Conservation (phyloP, 2,113 vertebrate species). For the Myotis yumanensis region DNA sequence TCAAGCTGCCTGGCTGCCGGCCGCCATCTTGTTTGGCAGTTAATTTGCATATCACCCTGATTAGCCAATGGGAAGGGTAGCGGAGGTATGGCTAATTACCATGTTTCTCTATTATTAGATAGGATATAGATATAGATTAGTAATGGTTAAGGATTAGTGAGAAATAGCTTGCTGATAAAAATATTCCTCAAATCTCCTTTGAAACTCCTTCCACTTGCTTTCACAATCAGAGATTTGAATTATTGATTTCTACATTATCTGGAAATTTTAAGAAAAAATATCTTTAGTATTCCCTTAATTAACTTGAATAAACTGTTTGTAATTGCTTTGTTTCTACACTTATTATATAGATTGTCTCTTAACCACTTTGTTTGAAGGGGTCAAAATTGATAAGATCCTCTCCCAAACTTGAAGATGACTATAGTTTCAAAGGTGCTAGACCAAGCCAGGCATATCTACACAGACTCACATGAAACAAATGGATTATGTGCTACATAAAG, state of each 20-base stretch:
- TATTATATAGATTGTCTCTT: conserved; percentile 5
- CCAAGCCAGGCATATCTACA: background rate
- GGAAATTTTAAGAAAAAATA: conserved; percentile 23
- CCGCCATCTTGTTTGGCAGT: too few relatives aligned
- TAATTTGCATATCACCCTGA: too few relatives aligned
- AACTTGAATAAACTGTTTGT: background rate
- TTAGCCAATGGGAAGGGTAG: too few relatives aligned
- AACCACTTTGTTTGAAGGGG: background rate
- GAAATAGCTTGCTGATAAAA: background rate
- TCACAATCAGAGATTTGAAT: background rate
- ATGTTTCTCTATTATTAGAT: too few relatives aligned
- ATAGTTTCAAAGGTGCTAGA: background rate
- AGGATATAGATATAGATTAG: background rate
- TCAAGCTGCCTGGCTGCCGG: too few relatives aligned
- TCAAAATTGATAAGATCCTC: background rate
- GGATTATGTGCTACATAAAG: background rate
- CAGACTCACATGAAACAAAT: background rate
- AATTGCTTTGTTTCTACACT: background rate
- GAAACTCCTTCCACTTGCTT: background rate
- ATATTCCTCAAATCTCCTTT: background rate
- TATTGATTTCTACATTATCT: background rate
- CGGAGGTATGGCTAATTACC: too few relatives aligned
- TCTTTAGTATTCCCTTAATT: background rate
- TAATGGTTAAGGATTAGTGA: conserved; percentile 13
- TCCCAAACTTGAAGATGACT: background rate